phyloP scores from a whole-genome alignment of 1,140 invertebrate genomes.

The Temnothorax curvispinosus region DNA sequence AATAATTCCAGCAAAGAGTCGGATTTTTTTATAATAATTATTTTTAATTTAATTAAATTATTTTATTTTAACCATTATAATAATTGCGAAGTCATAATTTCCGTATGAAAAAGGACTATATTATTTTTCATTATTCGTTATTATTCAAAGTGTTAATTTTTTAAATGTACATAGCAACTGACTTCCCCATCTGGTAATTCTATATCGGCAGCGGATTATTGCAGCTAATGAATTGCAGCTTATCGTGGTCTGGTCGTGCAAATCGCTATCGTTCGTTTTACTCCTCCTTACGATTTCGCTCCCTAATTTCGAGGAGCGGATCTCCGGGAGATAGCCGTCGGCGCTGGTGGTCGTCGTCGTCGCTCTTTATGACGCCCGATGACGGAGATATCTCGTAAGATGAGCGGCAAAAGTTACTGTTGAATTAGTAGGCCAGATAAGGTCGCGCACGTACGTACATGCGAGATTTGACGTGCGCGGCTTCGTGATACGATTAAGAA shows the following conservation, averaged over 20 bases:
- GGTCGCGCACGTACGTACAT: constrained; percentile 4
- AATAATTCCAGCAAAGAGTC: background rate
- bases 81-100: constrained; percentile 24
- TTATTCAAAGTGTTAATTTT: constrained; percentile 20
- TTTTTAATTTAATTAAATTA: background rate
- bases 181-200: background rate
- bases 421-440: constrained; percentile 54
- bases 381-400: constrained; percentile 38
- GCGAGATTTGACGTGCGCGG: constrained; percentile 2
- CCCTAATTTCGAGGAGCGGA: background rate
- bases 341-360: background rate
- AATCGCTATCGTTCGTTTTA: constrained; percentile 11
- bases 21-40: background rate
- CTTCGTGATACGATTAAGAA: constrained; percentile 59
- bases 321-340: background rate
- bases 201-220: constrained; percentile 22
- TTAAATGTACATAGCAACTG: background rate
- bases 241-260: background rate
- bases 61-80: background rate
- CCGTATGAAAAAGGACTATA: background rate
- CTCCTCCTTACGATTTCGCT: background rate
- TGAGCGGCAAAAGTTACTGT: constrained; percentile 41
- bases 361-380: constrained; percentile 35
- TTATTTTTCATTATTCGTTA: background rate
- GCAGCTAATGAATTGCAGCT: constrained; percentile 11